phyloP scores from a whole-genome alignment of 2,113 vertebrate species.

The Columba livia region DNA sequence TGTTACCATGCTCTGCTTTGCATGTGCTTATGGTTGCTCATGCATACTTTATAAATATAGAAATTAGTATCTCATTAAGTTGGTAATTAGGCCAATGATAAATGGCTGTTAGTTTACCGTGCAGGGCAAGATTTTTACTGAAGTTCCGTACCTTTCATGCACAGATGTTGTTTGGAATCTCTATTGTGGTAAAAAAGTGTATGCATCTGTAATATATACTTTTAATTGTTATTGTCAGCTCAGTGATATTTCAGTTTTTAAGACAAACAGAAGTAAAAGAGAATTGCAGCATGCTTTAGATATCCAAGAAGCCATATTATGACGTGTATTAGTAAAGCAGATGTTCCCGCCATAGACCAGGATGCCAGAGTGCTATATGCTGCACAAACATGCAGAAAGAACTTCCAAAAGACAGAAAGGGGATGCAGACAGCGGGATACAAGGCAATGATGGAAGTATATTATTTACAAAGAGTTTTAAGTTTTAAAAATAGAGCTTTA shows the following conservation, averaged over 20 bases:
- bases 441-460: neutral
- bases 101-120: constrained; percentile 86
- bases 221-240: constrained; percentile 53
- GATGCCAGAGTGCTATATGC: neutral
- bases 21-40: constrained; percentile 79
- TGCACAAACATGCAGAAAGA: neutral
- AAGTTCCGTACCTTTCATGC: constrained; percentile 74
- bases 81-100: constrained; percentile 91
- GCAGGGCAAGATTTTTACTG: constrained; percentile 72
- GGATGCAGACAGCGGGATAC: neutral
- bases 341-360: neutral
- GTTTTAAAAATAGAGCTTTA: neutral
- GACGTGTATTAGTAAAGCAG: neutral
- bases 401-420: neutral
- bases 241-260: constrained; percentile 42
- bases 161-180: constrained; percentile 51
- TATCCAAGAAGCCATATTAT: neutral
- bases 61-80: constrained; percentile 95
- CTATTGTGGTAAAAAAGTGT: constrained; percentile 6
- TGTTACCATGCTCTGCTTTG: constrained; percentile 82
- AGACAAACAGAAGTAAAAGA: neutral
- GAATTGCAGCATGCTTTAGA: neutral
- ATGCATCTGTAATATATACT: constrained; percentile 17
- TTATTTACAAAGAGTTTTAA: constrained; percentile 17
- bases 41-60: constrained; percentile 87